phyloP scores from a whole-genome alignment of 2,888 invertebrate species.

The Cryptocephalus primarius region DNA sequence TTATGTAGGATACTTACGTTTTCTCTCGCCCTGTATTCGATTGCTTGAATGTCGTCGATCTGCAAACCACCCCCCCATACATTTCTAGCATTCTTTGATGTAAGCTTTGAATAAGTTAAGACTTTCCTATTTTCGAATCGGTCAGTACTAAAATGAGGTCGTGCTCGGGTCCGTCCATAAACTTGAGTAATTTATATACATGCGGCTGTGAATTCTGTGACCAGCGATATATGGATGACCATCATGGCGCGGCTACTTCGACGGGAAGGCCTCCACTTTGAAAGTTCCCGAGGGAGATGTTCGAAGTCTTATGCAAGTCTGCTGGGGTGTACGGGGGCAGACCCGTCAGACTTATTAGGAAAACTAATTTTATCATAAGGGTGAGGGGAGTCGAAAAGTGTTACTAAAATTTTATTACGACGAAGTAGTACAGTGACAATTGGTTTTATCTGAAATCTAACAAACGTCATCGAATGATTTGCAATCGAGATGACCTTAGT shows the following conservation, averaged over 20 bases:
- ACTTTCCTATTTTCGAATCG: slow-evolving; percentile 7
- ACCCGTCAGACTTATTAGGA: too few species aligned
- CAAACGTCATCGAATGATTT: too few species aligned
- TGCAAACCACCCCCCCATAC: too few species aligned
- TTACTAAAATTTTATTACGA: background rate
- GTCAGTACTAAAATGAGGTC: slow-evolving; percentile 36
- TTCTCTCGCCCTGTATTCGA: too few species aligned
- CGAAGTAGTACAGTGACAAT: background rate
- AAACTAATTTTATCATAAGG: background rate
- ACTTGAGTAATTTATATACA: slow-evolving; percentile 37
- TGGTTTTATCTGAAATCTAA: background rate
- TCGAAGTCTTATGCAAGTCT: background rate
- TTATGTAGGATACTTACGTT: too few species aligned
- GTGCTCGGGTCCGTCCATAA: slow-evolving; percentile 43
- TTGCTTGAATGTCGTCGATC: too few species aligned
- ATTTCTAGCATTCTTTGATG: background rate
- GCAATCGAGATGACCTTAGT: too few species aligned
- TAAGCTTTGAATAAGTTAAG: slow-evolving; percentile 2
- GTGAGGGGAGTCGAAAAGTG: background rate
- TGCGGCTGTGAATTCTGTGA: slow-evolving; percentile 20
- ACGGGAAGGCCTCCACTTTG: slow-evolving; percentile 17
- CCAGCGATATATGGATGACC: slow-evolving; percentile 26
- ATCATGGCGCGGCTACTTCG: slow-evolving; percentile 22
- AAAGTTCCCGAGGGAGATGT: slow-evolving; percentile 18
- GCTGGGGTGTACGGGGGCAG: too few species aligned